Conservation (phyloP, 1,140 invertebrate genomes). For the Papilio machaon region DNA sequence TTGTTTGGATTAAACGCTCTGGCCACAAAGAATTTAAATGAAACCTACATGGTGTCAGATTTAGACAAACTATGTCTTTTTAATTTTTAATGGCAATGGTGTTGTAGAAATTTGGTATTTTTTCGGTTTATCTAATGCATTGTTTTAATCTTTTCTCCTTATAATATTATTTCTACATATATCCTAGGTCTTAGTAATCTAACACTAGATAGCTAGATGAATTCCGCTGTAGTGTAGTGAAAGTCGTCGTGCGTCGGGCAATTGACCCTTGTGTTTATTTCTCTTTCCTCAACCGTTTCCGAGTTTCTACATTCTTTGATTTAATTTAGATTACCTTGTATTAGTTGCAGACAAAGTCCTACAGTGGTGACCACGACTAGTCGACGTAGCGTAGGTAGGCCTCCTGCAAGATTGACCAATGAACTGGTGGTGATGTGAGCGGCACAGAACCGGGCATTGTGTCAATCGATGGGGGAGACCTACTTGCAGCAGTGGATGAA, state of each 20-base stretch:
- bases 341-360: not conserved
- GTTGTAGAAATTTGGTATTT: not conserved
- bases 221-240: constrained; percentile 18
- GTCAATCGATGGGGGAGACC: too few relatives aligned
- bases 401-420: too few relatives aligned
- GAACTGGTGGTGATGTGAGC: too few relatives aligned
- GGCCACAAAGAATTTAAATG: not conserved
- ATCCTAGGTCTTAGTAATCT: not conserved
- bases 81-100: not conserved
- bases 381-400: too few relatives aligned
- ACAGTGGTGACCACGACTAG: too few relatives aligned
- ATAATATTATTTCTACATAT: not conserved
- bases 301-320: constrained; percentile 24
- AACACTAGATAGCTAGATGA: not conserved
- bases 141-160: not conserved
- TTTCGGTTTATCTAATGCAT: too few relatives aligned
- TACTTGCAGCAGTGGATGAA: too few relatives aligned
- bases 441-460: too few relatives aligned
- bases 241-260: constrained; percentile 1
- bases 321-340: constrained; percentile 1
- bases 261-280: constrained; percentile 27
- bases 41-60: not conserved
- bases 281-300: constrained; percentile 29
- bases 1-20: not conserved
- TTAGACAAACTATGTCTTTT: too few relatives aligned